Conservation (phyloP, 2,797 vertebrate genomes). For the Manis pentadactyla region DNA sequence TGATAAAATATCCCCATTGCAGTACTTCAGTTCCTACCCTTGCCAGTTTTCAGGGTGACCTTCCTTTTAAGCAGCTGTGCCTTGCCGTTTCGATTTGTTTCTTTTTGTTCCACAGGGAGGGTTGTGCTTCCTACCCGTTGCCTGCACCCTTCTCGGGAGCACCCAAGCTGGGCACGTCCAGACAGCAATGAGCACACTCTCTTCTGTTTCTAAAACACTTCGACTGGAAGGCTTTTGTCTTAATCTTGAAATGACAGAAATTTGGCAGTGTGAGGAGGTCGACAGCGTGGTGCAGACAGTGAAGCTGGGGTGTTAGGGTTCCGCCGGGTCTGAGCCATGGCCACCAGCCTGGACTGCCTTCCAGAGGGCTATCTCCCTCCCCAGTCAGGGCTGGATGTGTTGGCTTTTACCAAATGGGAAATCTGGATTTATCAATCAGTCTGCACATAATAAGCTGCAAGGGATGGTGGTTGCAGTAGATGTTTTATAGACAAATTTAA, state of each 20-base stretch:
- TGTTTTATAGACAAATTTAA: slow-evolving; percentile 82
- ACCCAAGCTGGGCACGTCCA: not conserved
- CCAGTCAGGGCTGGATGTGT: slow-evolving; percentile 70
- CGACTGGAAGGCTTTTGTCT: not conserved
- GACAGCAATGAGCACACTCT: not conserved
- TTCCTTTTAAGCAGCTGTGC: not conserved
- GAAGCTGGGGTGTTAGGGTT: slow-evolving; percentile 36
- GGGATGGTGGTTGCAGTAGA: slow-evolving; percentile 87
- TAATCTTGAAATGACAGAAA: slow-evolving; percentile 74
- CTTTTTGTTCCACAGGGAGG: not conserved
- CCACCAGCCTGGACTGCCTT: slow-evolving; percentile 72
- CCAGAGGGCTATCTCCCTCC: slow-evolving; percentile 76
- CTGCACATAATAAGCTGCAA: slow-evolving; percentile 64
- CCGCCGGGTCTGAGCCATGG: slow-evolving; percentile 64
- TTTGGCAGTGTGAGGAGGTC: not conserved
- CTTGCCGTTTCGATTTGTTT: not conserved
- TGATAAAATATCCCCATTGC: not conserved
- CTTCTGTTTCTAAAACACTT: not conserved
- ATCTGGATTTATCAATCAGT: slow-evolving; percentile 81
- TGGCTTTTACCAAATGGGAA: slow-evolving; percentile 81
- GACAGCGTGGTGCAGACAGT: slow-evolving; percentile 55
- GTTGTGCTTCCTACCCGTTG: not conserved
- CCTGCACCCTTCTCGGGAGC: not conserved
- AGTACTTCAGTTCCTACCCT: not conserved
- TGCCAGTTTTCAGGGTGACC: not conserved